Evolutionary conservation across 1,140 invertebrate species (phyloP), one percentile per base, ranked within the genome.

Genomic region (Drosophila nannoptera): DNA sequence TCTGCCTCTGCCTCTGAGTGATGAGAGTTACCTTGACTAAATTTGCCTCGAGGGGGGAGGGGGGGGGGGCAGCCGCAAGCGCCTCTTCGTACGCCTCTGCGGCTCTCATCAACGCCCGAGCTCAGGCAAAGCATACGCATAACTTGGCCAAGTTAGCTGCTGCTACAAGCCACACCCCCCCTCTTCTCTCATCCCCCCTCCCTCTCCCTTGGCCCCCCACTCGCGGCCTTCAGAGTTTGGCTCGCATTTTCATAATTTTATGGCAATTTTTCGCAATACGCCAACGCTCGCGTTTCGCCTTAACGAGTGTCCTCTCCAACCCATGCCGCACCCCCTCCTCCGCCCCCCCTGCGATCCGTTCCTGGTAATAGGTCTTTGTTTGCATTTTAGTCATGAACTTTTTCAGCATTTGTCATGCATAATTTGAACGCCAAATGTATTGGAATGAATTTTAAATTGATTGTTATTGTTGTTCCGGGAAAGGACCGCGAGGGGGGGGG

Each of bases 401-500:
- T 22, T 86, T 81, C 81, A 86, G 55, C 81, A 86, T 86, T 86
- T 86, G 81, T 86, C 81, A 86, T 86, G 81, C 81, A 86, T 86
- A 86, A 86, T 86, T 86, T 86, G 82, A 73, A 74, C 74, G 59
- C 63, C 77, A 86, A 86, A 86, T 86, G 81, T 86, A 86, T 86
- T 87, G 81, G 81, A 86, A 86, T 81, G 77, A 86, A 86, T 86
- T 86, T 86, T 68, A 86, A 86, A 86, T 86, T 86, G 81, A 86
- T 86, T 86, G 81, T 81, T 81, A 75, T 81, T 73, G 67, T 70
- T 65, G 55, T 67, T 74, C 2, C 3, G 7, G 0, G 9, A 11
- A 5, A 16, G 38, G 11, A 16, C 12, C 14, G 12, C 12, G 1
- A 12, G 40, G 6, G 12, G n/a, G n/a, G 9, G 5, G 11, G 14